Percentiles rank a stretch among this genome's conserved stretches.
Evolutionary conservation across 1,140 invertebrate species (phyloP).

Genomic region (Myzus persicae): DNA sequence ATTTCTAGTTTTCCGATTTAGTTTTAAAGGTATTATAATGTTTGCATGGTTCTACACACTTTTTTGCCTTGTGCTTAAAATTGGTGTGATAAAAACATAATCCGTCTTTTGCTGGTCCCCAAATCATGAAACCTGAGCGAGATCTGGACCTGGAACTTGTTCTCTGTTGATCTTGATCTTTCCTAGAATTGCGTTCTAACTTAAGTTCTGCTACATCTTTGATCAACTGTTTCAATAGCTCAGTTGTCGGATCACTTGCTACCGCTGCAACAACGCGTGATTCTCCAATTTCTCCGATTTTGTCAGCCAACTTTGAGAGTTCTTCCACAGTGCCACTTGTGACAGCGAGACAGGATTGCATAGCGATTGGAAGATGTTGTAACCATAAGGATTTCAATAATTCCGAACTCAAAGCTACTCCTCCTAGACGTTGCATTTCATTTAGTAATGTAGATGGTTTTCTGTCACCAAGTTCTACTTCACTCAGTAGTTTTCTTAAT

Average conservation of each 20-base stretch:
- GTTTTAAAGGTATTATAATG: neutral
- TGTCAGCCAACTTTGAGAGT: neutral
- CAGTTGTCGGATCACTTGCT: neutral
- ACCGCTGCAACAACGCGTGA: neutral
- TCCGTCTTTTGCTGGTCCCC: neutral
- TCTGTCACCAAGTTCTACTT: neutral
- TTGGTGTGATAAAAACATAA: neutral
- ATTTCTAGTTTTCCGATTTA: neutral
- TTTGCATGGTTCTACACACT: constrained; percentile 15
- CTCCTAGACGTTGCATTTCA: neutral
- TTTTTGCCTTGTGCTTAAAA: neutral
- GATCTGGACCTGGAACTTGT: neutral
- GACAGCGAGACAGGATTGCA: neutral
- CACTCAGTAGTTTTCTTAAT: neutral
- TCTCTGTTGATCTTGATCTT: neutral
- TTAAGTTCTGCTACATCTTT: neutral
- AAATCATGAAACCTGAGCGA: neutral
- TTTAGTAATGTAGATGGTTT: neutral
- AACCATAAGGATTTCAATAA: neutral
- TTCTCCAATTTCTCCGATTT: neutral
- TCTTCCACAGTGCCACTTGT: neutral
- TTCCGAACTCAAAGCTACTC: neutral
- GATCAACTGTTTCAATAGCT: neutral
- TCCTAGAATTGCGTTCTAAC: neutral
- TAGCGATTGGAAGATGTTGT: neutral